These are phyloP conservation scores for Grammomys dolichurus DNA, from an alignment of 2,113 vertebrate species.

Conservation along the genomic window DNA sequence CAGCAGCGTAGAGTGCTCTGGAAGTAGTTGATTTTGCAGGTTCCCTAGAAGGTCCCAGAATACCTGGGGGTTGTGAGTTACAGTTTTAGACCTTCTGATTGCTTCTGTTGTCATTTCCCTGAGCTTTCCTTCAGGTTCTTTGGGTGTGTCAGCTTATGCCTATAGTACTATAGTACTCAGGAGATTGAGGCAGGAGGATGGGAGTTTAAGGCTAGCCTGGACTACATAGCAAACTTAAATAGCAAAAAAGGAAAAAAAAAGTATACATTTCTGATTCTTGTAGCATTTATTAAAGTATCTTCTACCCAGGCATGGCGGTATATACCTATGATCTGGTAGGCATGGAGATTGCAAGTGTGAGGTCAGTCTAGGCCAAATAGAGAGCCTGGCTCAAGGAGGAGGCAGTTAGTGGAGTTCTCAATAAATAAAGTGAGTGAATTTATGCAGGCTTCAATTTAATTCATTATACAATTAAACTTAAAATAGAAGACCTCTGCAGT, in stretches of 20 bases:
- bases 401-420: neutral
- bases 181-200: neutral
- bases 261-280: neutral
- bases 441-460: neutral
- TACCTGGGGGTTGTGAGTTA: neutral
- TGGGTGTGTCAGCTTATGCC: neutral
- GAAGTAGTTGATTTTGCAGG: neutral
- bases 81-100: neutral
- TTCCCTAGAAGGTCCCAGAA: neutral
- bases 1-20: neutral
- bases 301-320: neutral
- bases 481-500: neutral
- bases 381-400: neutral
- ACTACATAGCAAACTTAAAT: neutral
- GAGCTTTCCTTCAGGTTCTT: neutral
- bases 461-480: neutral
- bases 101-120: neutral
- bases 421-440: neutral
- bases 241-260: neutral
- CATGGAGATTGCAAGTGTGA: neutral
- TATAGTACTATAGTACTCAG: neutral
- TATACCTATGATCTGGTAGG: too few relatives aligned
- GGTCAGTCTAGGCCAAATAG: neutral
- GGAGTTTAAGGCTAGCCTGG: neutral
- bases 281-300: neutral